phyloP scores from a whole-genome alignment of 1,140 invertebrate species.

The Sminthurinus signatus region DNA sequence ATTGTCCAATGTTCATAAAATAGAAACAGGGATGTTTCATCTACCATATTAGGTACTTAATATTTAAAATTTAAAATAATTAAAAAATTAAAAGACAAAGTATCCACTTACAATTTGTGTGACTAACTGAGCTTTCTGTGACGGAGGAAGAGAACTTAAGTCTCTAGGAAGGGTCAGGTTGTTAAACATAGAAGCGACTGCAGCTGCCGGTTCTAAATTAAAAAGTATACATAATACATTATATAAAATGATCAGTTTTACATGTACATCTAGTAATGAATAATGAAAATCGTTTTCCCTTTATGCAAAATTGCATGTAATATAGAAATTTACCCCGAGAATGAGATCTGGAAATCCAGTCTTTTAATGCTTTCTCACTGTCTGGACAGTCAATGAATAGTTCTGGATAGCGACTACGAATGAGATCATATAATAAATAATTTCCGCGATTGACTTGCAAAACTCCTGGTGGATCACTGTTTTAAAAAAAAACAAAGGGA shows the following conservation, averaged over 20 bases:
- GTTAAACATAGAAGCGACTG: background rate
- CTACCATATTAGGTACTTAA: background rate
- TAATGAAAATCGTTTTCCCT: background rate
- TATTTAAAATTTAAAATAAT: background rate
- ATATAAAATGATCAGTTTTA: background rate
- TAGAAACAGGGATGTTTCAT: background rate
- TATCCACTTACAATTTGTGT: slow-evolving; percentile 20
- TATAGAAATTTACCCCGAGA: slow-evolving; percentile 6
- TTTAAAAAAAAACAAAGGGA: too few species aligned
- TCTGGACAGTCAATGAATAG: slow-evolving; percentile 52
- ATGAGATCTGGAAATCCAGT: slow-evolving; percentile 51
- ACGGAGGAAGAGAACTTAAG: background rate
- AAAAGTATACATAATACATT: background rate
- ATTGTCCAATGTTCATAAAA: background rate
- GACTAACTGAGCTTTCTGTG: slow-evolving; percentile 18
- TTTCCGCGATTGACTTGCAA: slow-evolving; percentile 83
- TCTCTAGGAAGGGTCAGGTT: slow-evolving; percentile 11
- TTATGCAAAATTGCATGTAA: too few species aligned
- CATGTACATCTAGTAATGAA: background rate
- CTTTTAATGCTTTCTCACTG: slow-evolving; percentile 50
- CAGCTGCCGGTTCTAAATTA: background rate
- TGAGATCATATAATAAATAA: slow-evolving; percentile 63
- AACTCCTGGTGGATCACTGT: slow-evolving; percentile 41
- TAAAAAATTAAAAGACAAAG: background rate
- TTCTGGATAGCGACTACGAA: slow-evolving; percentile 69